phyloP scores from a whole-genome alignment of 64 coral and sea anemone genomes.

The Acropora tenuis region DNA sequence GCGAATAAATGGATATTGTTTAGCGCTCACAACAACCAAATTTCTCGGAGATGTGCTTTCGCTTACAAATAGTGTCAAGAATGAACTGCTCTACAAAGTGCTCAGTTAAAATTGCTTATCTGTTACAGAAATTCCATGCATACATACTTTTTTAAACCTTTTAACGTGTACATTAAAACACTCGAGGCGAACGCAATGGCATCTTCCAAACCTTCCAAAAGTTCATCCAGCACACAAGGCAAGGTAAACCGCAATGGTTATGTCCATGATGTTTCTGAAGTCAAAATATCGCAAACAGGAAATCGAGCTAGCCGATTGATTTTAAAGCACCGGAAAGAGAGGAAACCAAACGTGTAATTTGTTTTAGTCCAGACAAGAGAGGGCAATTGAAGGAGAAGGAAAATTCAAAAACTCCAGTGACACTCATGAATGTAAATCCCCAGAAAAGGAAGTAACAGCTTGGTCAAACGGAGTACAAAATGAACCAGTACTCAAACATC shows the following conservation, averaged over 20 bases:
- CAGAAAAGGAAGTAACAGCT: not conserved
- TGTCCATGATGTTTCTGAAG: not conserved
- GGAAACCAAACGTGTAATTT: not conserved
- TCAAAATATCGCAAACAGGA: not conserved
- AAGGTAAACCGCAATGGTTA: constrained; percentile 1
- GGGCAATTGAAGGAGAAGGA: not conserved
- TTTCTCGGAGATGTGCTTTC: constrained; percentile 15
- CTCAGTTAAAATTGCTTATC: too few relatives aligned
- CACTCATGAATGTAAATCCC: not conserved
- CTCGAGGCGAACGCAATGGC: not conserved
- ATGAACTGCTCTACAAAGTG: too few relatives aligned
- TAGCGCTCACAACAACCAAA: constrained; percentile 47
- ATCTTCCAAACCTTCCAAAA: not conserved
- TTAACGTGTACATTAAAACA: too few relatives aligned
- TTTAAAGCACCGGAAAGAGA: not conserved
- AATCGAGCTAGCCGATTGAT: not conserved
- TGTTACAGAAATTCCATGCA: too few relatives aligned
- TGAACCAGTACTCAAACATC: not conserved
- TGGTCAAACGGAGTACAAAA: not conserved
- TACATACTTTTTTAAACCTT: too few relatives aligned
- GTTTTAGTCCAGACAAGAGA: not conserved
- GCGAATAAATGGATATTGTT: constrained; percentile 18
- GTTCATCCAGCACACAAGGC: not conserved
- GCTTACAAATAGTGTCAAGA: too few relatives aligned
- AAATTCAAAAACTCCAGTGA: not conserved